Evolutionary conservation across 2,797 vertebrate species (phyloP), one percentile per base, ranked within the genome.

Genomic region (Sus cebifrons): DNA sequence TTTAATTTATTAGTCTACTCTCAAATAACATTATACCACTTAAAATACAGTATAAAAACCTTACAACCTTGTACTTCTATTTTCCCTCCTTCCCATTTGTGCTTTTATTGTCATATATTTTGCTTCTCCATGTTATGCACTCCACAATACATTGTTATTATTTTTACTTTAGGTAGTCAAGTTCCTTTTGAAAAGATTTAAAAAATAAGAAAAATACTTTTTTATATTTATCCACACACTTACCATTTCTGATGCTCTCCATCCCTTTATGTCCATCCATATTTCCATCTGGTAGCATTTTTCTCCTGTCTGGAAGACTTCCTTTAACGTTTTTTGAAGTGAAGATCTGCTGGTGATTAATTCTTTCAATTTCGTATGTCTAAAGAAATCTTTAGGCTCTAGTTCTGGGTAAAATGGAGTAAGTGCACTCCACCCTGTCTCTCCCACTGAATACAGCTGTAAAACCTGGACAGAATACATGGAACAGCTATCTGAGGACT

Each of bases 281-380:
- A 54, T 95, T 92, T 86, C 74, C 86, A 71, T 86, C 56, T 95
- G 82, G 86, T 58, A 86, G 77, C 36, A 88, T 29, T 93, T 93
- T 88, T 65, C 64, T 92, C 74, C 32, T 88, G 88, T 82, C 84
- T 88, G 81, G 71, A 95, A 67, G 40, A 88, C 58, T 78, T 91
- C 87, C 27, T 93, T n/a, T 52, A 67, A 86, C 27, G 60, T 79
- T 84, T 75, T 81, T 77, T 79, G 11, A 85, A 21, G 85, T 56
- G 88, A 85, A 67, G 73, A 64, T 95, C 40, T 94, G 78, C 67
- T 68, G 79, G 27, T n/a, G 68, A 86, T 81, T 62, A 75, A 74
- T 91, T 84, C 67, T 94, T 67, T 87, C 71, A 78, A 58, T 91
- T 83, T 89, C 29, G 8, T 82, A 27, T 77, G 44, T 77, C 44